Conservation (phyloP, 2,797 vertebrate genomes). For the Macroramphosus scolopax region DNA sequence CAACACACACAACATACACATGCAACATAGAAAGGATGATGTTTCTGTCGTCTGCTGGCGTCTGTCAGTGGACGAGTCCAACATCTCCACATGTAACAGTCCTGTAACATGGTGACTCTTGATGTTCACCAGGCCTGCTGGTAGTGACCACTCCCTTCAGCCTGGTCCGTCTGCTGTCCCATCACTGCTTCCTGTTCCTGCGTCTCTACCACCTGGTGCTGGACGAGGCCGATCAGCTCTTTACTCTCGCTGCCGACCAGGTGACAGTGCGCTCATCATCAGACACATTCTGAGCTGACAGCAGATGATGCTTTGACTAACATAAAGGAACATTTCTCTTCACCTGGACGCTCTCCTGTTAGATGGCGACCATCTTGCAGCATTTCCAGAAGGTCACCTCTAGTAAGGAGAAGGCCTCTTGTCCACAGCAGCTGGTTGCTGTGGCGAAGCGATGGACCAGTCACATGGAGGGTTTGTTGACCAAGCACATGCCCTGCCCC, state of each 20-base stretch:
- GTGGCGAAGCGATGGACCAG: conserved; percentile 81
- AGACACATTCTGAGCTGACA: not conserved
- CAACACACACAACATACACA: no score
- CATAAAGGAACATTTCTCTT: not conserved
- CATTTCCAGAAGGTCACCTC: conserved; percentile 79
- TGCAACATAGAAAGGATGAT: no score
- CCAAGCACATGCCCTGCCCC: conserved; percentile 81
- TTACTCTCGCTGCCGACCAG: conserved; percentile 78
- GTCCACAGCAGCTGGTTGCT: conserved; percentile 82
- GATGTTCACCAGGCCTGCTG: conserved; percentile 81
- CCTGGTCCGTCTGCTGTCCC: conserved; percentile 81
- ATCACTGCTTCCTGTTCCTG: conserved; percentile 79
- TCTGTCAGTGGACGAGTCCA: no score
- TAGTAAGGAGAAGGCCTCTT: conserved; percentile 57
- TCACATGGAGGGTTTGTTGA: conserved; percentile 73
- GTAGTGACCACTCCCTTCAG: conserved; percentile 86
- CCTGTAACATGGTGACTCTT: no score
- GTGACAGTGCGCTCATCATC: conserved; percentile 66
- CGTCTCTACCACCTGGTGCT: conserved; percentile 86
- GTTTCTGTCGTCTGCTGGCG: no score
- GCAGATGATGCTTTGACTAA: no score
- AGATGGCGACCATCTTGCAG: conserved; percentile 83
- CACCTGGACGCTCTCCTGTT: not conserved
- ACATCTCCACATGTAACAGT: no score
- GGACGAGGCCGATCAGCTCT: conserved; percentile 83